Conservation (phyloP, 2,888 invertebrate species). For the Dasysyrphus albostriatus region DNA sequence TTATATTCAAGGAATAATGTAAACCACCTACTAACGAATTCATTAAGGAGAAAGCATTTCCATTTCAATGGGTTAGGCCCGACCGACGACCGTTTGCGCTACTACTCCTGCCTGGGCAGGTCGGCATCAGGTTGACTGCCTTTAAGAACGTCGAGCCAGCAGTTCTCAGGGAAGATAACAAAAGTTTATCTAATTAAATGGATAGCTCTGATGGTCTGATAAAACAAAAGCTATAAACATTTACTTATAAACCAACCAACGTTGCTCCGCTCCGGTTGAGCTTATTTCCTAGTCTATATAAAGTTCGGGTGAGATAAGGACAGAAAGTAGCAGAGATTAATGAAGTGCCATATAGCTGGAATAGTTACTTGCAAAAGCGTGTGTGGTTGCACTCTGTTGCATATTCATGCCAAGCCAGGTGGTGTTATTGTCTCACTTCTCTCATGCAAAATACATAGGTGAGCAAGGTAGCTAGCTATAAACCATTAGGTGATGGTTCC, state of each 20-base stretch:
- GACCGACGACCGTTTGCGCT: neutral
- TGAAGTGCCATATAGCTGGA: constrained; percentile 48
- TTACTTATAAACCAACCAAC: neutral
- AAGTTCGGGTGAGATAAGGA: constrained; percentile 12
- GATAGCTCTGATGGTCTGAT: constrained; percentile 65
- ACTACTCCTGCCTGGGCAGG: constrained; percentile 6
- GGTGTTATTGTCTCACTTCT: constrained; percentile 22
- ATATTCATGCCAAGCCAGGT: constrained; percentile 46
- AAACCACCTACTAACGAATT: constrained; percentile 74
- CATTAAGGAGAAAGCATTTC: constrained; percentile 73
- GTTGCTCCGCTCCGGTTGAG: neutral
- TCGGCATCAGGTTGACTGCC: constrained; percentile 8
- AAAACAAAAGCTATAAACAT: constrained; percentile 16
- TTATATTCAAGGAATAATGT: constrained; percentile 73
- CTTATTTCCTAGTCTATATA: neutral
- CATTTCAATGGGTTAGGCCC: constrained; percentile 68
- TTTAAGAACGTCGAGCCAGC: constrained; percentile 20
- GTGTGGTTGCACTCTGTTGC: constrained; percentile 58
- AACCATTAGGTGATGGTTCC: neutral
- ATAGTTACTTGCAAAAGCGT: neutral
- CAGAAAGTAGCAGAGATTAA: constrained; percentile 42
- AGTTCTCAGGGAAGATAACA: constrained; percentile 48
- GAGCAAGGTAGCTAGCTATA: too few relatives aligned
- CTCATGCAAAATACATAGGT: too few relatives aligned
- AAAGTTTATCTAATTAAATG: constrained; percentile 73